Evolutionary conservation across 2,113 vertebrate genomes (phyloP), one percentile per base, ranked within the genome.

Genomic region (Sylvilagus bachmani): DNA sequence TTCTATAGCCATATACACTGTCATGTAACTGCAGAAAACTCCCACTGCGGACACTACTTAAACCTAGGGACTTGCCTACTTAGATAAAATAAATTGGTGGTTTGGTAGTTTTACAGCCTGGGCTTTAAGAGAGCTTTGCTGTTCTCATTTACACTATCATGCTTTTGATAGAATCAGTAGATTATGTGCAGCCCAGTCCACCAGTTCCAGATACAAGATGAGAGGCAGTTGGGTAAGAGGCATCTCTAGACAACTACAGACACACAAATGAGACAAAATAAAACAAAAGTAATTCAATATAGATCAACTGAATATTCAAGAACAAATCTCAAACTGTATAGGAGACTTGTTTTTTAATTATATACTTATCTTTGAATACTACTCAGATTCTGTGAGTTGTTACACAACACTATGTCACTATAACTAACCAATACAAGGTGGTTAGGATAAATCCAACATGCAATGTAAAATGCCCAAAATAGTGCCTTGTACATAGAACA

Each of bases 31-130:
- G 25, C 1, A 80, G 53, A 71, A 17, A 4, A 79, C 31, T 24
- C 2, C 22, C 17, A 36, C 19, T 13, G 10, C 33, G 22, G 16
- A 33, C 7, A 73, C 0, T 0, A 14, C 14, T 69, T 58, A 24
- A 36, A 27, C 33, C 24, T 5, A 44, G n/a, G 7, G 12, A 49
- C 33, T 22, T 79, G 25, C 49, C 14, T 22, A 67, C 1, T 49
- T 70, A 44, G 53, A 31, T 62, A 67, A 80, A 29, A 77, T 17
- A 31, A 93, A 36, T 33, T 53, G 25, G 69, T 12, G 24, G 4
- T 29, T 3, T 49, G 25, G 31, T 70, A 67, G 2, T n/a, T 85
- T 31, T n/a, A 7, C 44, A 90, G 6, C 3, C 2, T 67, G 38
- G n/a, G 58, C 27, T 55, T 81, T 25, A 55, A 88, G 77, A 38